A percentile compares a stretch with the other conserved stretches of the same genome.
Evolutionary conservation across 1,140 invertebrate genomes (phyloP).

Genomic region (Apis cerana): DNA sequence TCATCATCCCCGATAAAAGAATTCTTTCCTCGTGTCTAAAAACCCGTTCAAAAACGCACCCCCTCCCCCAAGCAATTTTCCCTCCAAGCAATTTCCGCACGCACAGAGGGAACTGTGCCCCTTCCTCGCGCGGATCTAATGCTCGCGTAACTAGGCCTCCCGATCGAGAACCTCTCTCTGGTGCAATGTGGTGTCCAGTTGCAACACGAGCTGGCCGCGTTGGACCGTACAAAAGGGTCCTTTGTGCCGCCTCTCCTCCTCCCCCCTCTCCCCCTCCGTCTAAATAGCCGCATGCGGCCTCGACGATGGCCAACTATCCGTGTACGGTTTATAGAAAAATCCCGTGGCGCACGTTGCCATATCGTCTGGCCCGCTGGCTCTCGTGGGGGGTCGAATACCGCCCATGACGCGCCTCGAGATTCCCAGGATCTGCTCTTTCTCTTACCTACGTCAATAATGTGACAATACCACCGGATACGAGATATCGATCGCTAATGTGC

Average conservation of each 20-base stretch:
- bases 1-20: too few species aligned
- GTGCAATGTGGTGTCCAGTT: slow-evolving; percentile 75
- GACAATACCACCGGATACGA: neutral
- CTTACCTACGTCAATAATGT: neutral
- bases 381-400: slow-evolving; percentile 68
- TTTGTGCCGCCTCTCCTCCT: slow-evolving; percentile 68
- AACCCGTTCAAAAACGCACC: too few species aligned
- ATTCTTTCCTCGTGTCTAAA: too few species aligned
- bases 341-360: slow-evolving; percentile 45
- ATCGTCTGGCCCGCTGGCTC: slow-evolving; percentile 35
- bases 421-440: slow-evolving; percentile 47
- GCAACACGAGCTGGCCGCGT: slow-evolving; percentile 63
- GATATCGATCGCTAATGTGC: neutral
- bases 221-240: slow-evolving; percentile 73
- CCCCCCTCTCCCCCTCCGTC: slow-evolving; percentile 24
- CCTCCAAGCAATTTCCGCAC: neutral
- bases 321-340: slow-evolving; percentile 68
- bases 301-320: slow-evolving; percentile 52
- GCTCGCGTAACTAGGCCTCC: slow-evolving; percentile 10
- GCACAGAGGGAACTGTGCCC: neutral
- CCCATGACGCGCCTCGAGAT: slow-evolving; percentile 56
- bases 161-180: neutral
- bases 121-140: neutral
- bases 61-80: too few species aligned
- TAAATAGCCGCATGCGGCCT: slow-evolving; percentile 64